Evolutionary conservation across 2,888 invertebrate genomes (phyloP).

Genomic region (Palloptera scutellata): DNA sequence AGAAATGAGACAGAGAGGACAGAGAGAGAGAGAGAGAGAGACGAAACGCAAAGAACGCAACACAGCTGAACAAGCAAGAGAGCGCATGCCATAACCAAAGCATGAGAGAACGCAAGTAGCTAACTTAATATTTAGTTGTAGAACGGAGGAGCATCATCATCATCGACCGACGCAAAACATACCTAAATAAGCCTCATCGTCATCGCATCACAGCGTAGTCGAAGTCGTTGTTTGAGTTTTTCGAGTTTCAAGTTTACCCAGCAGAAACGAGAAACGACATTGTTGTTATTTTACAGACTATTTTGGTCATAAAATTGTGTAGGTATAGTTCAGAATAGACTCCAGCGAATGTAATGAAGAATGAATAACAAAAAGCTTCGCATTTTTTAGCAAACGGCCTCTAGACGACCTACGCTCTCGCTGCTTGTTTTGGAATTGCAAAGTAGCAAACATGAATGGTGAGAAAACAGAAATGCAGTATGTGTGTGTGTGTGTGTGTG

Average conservation of each 20-base stretch:
- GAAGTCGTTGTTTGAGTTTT: constrained; percentile 1
- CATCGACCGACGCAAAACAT: background rate
- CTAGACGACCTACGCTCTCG: constrained; percentile 59
- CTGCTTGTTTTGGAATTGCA: background rate
- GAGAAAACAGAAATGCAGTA: too few species aligned
- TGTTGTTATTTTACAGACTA: constrained; percentile 14
- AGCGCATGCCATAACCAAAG: background rate
- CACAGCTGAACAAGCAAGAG: background rate
- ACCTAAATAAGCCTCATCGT: constrained; percentile 25
- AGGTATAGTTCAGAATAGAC: background rate
- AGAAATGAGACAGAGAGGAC: constrained; percentile 31
- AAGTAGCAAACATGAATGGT: too few species aligned
- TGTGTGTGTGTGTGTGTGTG: too few species aligned
- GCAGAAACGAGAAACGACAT: background rate
- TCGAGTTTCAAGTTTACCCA: background rate
- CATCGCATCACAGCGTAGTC: background rate
- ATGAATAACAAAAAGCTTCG: constrained; percentile 13
- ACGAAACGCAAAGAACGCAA: constrained; percentile 2
- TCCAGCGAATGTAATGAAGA: background rate
- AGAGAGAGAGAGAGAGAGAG: constrained; percentile 24
- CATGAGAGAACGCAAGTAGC: too few species aligned
- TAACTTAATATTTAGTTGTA: too few species aligned
- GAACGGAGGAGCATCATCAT: background rate
- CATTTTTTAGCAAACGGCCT: constrained; percentile 50
- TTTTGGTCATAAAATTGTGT: constrained; percentile 20